Evolutionary conservation across 1,140 invertebrate species (phyloP).

Genomic region (Caenorhabditis tropicalis): DNA sequence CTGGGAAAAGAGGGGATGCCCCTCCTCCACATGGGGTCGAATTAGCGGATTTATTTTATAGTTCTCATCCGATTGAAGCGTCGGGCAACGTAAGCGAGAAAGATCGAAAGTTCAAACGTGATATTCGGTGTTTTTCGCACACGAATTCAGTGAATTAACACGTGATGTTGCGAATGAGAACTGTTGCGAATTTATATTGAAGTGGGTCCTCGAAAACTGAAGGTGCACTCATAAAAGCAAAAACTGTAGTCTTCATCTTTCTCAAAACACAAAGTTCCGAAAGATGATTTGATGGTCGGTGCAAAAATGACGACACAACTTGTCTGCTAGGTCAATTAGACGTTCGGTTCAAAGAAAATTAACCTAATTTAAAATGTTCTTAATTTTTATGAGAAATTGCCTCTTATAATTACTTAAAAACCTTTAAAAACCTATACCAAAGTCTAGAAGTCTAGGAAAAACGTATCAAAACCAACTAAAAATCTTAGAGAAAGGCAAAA

Average conservation of each 20-base stretch:
- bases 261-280: conserved; percentile 22
- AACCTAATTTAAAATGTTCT: no score
- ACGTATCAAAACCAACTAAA: no score
- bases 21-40: neutral
- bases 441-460: no score
- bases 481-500: neutral
- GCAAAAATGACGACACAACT: neutral
- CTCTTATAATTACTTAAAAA: no score
- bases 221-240: neutral
- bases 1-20: neutral
- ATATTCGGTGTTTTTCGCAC: neutral
- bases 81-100: neutral
- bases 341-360: no score
- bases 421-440: no score
- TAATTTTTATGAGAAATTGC: no score
- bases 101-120: conserved; percentile 31
- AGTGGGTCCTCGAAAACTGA: neutral
- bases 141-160: conserved; percentile 16
- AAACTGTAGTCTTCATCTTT: conserved; percentile 30
- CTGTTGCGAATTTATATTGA: conserved; percentile 28
- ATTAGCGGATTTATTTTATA: conserved; percentile 22
- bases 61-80: neutral
- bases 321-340: neutral
- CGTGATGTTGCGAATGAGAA: neutral
- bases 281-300: neutral